Evolutionary conservation across 1,140 invertebrate species (phyloP).

Genomic region (Lordiphosa stackelbergi): DNA sequence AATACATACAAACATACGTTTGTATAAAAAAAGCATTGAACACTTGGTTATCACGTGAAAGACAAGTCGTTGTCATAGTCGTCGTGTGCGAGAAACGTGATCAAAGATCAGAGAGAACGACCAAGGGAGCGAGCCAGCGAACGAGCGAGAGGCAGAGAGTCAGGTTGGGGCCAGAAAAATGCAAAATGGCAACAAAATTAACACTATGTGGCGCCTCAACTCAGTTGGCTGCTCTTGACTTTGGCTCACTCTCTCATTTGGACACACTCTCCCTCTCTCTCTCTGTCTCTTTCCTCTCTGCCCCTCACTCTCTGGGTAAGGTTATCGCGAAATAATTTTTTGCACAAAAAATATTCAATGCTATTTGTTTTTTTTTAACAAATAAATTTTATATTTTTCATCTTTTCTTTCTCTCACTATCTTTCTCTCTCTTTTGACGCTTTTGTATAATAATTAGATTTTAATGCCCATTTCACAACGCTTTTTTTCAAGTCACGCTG

Average conservation of each 20-base stretch:
- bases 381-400: conserved; percentile 39
- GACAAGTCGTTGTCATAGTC: conserved; percentile 40
- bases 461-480: conserved; percentile 6
- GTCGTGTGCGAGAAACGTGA: conserved; percentile 73
- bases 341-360: conserved; percentile 54
- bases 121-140: conserved; percentile 16
- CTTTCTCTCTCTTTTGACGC: not conserved
- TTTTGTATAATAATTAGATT: conserved; percentile 15
- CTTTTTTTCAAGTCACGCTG: conserved; percentile 1
- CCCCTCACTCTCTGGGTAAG: conserved; percentile 26
- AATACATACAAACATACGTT: conserved; percentile 1
- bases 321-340: conserved; percentile 65
- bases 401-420: not conserved
- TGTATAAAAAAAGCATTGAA: conserved; percentile 9
- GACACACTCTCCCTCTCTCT: conserved; percentile 8
- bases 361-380: conserved; percentile 53
- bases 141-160: conserved; percentile 16
- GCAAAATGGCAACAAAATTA: conserved; percentile 69
- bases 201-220: conserved; percentile 54
- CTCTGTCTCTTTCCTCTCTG: conserved; percentile 6
- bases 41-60: conserved; percentile 73
- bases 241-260: conserved; percentile 7
- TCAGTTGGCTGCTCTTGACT: conserved; percentile 21
- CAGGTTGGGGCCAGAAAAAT: conserved; percentile 1
- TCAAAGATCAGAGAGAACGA: conserved; percentile 59